Evolutionary conservation across 2,888 invertebrate species (phyloP).

Genomic region (Parascotia fuliginaria): DNA sequence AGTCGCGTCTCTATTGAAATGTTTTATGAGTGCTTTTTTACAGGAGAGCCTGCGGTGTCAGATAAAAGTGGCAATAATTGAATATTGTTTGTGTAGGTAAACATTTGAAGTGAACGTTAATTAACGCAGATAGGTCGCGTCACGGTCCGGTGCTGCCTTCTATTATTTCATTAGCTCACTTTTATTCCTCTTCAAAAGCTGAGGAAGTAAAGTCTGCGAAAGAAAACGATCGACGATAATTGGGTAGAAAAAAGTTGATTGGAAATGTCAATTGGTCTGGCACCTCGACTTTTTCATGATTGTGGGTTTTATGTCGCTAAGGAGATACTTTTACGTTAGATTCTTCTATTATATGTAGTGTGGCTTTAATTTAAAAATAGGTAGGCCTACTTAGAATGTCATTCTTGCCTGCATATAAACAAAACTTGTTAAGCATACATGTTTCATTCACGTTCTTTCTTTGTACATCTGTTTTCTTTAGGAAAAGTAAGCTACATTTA

Average conservation of each 20-base stretch:
- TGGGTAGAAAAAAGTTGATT: slow-evolving; percentile 61
- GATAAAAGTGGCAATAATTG: slow-evolving; percentile 50
- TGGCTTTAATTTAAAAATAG: too few species aligned
- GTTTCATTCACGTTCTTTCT: too few species aligned
- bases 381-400: too few species aligned
- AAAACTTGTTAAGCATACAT: too few species aligned
- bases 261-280: slow-evolving; percentile 51
- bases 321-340: slow-evolving; percentile 19
- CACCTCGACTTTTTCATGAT: slow-evolving; percentile 33
- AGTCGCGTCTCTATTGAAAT: slow-evolving; percentile 26
- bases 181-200: slow-evolving; percentile 58
- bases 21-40: slow-evolving; percentile 27
- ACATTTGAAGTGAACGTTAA: slow-evolving; percentile 44
- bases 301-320: slow-evolving; percentile 26
- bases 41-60: slow-evolving; percentile 22
- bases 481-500: too few species aligned
- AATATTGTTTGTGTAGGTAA: slow-evolving; percentile 38
- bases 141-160: slow-evolving; percentile 48
- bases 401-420: too few species aligned
- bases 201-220: slow-evolving; percentile 41
- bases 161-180: slow-evolving; percentile 69
- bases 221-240: slow-evolving; percentile 67
- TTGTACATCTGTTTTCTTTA: too few species aligned
- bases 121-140: slow-evolving; percentile 47
- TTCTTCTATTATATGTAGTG: background rate